A percentile compares a stretch with the other conserved stretches of the same genome.
Evolutionary conservation across 2,888 invertebrate species (phyloP).

Genomic region (Nomada hirtipes): DNA sequence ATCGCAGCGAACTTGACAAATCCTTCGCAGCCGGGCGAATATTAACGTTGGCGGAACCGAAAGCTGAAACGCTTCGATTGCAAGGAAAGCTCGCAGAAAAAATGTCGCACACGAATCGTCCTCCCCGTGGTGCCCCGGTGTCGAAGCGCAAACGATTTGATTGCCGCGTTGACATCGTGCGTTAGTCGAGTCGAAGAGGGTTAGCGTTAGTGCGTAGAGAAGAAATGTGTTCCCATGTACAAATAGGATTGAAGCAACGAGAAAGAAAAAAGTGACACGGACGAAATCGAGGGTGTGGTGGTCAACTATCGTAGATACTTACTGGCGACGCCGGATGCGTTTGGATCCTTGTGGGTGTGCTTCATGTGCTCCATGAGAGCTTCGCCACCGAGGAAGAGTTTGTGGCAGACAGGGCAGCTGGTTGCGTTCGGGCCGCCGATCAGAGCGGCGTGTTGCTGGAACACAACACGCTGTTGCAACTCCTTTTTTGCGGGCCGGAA

Average conservation of each 20-base stretch:
- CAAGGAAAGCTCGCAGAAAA: neutral
- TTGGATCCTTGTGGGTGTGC: constrained; percentile 96
- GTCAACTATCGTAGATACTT: constrained; percentile 85
- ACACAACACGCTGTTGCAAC: constrained; percentile 97
- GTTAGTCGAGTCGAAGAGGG: constrained; percentile 40
- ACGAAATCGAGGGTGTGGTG: constrained; percentile 53
- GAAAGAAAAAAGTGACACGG: constrained; percentile 44
- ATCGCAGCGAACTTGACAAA: constrained; percentile 20
- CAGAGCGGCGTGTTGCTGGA: constrained; percentile 97
- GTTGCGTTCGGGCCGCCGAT: constrained; percentile 96
- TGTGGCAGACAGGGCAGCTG: constrained; percentile 97
- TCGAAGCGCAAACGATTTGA: constrained; percentile 26
- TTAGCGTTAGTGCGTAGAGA: constrained; percentile 34
- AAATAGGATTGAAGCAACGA: constrained; percentile 17
- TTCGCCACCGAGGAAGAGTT: constrained; percentile 96
- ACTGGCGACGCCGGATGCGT: constrained; percentile 95
- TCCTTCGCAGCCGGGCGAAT: neutral
- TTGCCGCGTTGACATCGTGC: constrained; percentile 27
- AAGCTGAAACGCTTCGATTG: too few species aligned
- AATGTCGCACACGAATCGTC: constrained; percentile 17
- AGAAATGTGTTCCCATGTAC: neutral
- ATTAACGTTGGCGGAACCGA: too few species aligned
- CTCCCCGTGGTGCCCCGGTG: constrained; percentile 2
- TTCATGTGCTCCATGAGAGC: constrained; percentile 98
- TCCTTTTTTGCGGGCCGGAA: constrained; percentile 85